These are phyloP conservation scores for Endomychus coccineus DNA, from an alignment of 2,888 invertebrate genomes.

Conservation along the genomic window DNA sequence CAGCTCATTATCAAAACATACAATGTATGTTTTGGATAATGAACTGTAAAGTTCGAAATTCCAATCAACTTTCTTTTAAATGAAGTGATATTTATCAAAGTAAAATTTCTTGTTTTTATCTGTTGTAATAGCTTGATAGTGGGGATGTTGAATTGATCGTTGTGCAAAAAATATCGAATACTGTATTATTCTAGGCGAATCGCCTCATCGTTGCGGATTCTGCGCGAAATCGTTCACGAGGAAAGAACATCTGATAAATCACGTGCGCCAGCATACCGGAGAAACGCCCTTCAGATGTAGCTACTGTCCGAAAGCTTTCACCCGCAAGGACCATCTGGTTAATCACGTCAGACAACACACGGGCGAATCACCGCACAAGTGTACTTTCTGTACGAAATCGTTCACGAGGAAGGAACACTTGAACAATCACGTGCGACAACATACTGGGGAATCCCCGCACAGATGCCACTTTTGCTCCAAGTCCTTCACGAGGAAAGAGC, in stretches of 20 bases:
- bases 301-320: constrained; percentile 80
- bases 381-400: constrained; percentile 69
- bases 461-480: constrained; percentile 79
- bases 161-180: no score
- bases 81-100: no score
- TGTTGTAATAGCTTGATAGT: no score
- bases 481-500: constrained; percentile 79
- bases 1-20: no score
- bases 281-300: constrained; percentile 71
- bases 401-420: constrained; percentile 76
- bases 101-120: no score
- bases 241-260: constrained; percentile 79
- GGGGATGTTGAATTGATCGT: no score
- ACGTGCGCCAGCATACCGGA: constrained; percentile 74
- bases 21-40: no score
- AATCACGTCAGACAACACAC: constrained; percentile 64
- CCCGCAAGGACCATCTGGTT: constrained; percentile 74
- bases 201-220: constrained; percentile 78
- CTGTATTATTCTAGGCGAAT: constrained; percentile 46
- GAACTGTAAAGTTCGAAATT: no score
- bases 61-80: no score
- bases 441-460: constrained; percentile 82
- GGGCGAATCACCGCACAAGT: constrained; percentile 68
- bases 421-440: constrained; percentile 79
- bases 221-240: constrained; percentile 83